Base-by-base conservation (phyloP, 2,888 invertebrate genomes). In the Drosophila macrospina region DNA sequence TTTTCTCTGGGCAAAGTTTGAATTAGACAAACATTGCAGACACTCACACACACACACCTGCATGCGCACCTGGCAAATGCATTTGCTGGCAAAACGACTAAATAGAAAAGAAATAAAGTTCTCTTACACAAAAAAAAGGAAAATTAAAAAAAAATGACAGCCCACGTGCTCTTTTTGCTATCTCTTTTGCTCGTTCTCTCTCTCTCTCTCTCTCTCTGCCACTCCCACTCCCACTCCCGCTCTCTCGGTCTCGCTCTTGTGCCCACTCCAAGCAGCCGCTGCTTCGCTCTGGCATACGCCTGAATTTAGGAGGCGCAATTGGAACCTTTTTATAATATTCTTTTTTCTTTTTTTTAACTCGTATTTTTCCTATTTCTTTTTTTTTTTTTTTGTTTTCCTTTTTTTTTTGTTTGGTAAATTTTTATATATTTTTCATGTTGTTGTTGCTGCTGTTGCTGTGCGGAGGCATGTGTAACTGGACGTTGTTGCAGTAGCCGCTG, bases 31-130 rank as follows among this genome's bases (percentile, higher is more conserved):
- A n/a, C n/a, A n/a, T n/a, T 20, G 20, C 20, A n/a, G n/a, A n/a
- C n/a, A 20, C 20, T 20, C 20, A 3, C 20, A 20, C 20, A 20
- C 20, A 20, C 20, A 20, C 20, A 20, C 20, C 1, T 3, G 20
- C 20, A 20, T 36, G 52, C 86, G 85, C 66, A 51, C 85, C 85
- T 89, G 85, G 47, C 26, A 89, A 90, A 88, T 80, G 90, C 90
- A 90, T 88, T 85, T 72, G 68, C 62, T 72, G 63, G 68, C 78
- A 88, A 89, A 88, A 74, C 65, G 85, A 89, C 77, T 79, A 78
- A 89, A 80, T 55, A 44, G 26, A 87, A 30, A 81, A 60, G 48
- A 13, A 54, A 61, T 30, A 57, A 59, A 45, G 11, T 16, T 54
- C 54, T 54, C 36, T 54, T 41, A 50, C 61, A 79, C 57, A 71